Base-by-base conservation (phyloP, 2,113 vertebrate genomes). In the Carassius auratus region DNA sequence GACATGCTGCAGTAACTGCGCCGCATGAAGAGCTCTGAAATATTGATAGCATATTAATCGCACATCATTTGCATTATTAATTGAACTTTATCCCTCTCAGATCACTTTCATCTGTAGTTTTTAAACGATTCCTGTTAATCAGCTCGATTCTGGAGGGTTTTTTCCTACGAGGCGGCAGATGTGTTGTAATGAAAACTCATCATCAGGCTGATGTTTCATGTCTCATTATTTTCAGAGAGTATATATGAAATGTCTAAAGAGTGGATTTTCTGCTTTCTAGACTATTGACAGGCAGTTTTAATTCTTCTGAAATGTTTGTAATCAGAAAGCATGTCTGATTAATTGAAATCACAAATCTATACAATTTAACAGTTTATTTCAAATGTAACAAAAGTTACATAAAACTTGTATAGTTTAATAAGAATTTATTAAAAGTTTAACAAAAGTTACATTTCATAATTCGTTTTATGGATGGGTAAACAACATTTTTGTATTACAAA, bases 101-200 rank as follows among this genome's bases (percentile, higher is more conserved):
- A 66, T 86, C 84, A 69, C 79, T 86, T 75, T 79, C 75, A 57
- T 75, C 23, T 85, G 75, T 68, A 84, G 45, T 86, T 50, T 68
- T 17, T 59, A 76, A 68, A 61, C 57, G 82, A 45, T 83, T 83
- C 36, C 71, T 30, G 69, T 88, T 85, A 85, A 82, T n/a, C 83
- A 61, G 75, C 50, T 21, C 0, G 8, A 61, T 61, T 61, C 57
- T 61, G 57, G 57, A 66, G 62, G 62, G 12, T 38, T 66, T 66
- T 66, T 66, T 26, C 30, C 66, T 69, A 10, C 17, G 2, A 59
- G 57, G 57, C 71, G 13, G 69, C 66, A 38, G 33, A 69, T 69
- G 66, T 19, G 33, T 50, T 30, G 23, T 52, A 19, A 76, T 76
- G 26, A 30, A 76, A 76, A 55, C 74, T 26, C 45, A 52, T 50